Conservation (phyloP, 1,140 invertebrate genomes). For the Bradynema listronoti region DNA sequence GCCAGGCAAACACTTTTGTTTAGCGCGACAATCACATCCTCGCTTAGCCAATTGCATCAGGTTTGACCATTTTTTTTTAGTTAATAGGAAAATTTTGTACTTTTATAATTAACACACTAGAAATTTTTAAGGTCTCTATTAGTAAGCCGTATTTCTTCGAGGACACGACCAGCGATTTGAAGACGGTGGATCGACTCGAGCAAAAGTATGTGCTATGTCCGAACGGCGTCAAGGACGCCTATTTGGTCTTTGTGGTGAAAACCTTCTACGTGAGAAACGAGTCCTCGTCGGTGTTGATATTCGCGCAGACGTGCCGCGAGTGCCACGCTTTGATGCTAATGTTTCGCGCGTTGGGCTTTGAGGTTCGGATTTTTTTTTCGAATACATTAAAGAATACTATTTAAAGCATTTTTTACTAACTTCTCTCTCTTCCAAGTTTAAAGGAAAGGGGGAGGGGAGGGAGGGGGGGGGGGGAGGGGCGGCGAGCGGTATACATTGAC, state of each 20-base stretch:
- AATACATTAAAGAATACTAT: no score
- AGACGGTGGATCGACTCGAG: slow-evolving; percentile 69
- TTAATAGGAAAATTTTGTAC: slow-evolving; percentile 3
- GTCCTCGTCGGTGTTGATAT: slow-evolving; percentile 45
- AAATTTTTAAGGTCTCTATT: slow-evolving; percentile 49
- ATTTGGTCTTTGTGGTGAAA: slow-evolving; percentile 78
- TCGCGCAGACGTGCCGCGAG: slow-evolving; percentile 53
- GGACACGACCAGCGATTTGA: slow-evolving; percentile 63
- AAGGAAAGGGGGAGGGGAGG: no score
- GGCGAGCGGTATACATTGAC: no score
- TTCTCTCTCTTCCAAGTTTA: no score
- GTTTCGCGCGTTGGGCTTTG: slow-evolving; percentile 51
- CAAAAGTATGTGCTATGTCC: slow-evolving; percentile 84
- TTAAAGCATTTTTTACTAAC: no score
- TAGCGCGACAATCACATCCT: slow-evolving; percentile 71
- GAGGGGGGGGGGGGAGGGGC: no score
- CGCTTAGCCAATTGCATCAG: slow-evolving; percentile 36
- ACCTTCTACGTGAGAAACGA: slow-evolving; percentile 47
- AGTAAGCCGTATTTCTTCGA: slow-evolving; percentile 63
- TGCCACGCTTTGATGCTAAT: slow-evolving; percentile 54
- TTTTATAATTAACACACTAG: no score
- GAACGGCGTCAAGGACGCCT: slow-evolving; percentile 81
- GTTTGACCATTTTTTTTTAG: slow-evolving; percentile 13
- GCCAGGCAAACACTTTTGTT: slow-evolving; percentile 85
- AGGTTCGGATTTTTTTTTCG: no score